Evolutionary conservation across 2,797 vertebrate genomes (phyloP).

Genomic region (Rhynchonycteris naso): DNA sequence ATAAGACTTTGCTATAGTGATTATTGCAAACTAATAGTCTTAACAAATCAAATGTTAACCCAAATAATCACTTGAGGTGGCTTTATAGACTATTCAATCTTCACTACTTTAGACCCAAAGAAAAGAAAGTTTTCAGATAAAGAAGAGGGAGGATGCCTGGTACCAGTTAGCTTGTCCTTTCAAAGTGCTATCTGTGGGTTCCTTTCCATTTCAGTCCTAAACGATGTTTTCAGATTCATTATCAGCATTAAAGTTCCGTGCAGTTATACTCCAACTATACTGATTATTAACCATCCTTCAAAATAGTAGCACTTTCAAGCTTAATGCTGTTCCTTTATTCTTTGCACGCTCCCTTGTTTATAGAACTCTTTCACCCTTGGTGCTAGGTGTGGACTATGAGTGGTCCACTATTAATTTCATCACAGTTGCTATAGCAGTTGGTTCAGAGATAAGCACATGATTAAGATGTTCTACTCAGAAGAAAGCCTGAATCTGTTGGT

Average conservation of each 20-base stretch:
- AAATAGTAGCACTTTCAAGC: neutral
- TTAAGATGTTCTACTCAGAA: neutral
- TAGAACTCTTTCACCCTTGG: neutral
- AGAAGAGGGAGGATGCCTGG: neutral
- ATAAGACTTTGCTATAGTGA: neutral
- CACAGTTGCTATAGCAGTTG: neutral
- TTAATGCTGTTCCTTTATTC: neutral
- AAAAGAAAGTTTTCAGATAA: neutral
- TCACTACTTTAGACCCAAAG: neutral
- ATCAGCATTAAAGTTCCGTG: neutral
- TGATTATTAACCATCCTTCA: neutral
- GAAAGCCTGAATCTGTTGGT: neutral
- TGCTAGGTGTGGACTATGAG: neutral
- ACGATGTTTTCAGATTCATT: neutral
- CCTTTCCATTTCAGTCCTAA: neutral
- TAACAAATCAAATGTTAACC: conserved; percentile 1
- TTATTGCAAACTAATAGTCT: neutral
- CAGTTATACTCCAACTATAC: neutral
- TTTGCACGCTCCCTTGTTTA: neutral
- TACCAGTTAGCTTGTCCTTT: neutral
- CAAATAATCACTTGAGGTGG: neutral
- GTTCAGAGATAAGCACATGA: neutral
- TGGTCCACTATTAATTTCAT: neutral
- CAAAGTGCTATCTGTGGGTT: neutral
- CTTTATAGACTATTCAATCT: neutral